Evolutionary conservation across 2,113 vertebrate species (phyloP).

Genomic region (Mixornis gularis): DNA sequence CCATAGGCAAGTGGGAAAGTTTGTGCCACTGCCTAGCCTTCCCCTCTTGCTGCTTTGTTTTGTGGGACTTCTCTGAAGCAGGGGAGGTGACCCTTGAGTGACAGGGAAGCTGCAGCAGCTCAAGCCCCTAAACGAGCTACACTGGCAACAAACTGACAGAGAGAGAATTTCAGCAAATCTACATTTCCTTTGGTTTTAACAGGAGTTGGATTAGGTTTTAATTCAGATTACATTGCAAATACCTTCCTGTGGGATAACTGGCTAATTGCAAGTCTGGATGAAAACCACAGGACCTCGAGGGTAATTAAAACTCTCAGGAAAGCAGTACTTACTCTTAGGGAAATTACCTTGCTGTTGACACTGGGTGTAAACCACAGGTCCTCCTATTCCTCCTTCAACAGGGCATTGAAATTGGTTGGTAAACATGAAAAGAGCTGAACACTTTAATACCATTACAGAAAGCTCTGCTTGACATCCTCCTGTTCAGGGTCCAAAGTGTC

Average conservation of each 20-base stretch:
- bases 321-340: conserved; percentile 21
- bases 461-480: not conserved
- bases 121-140: not conserved
- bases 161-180: not conserved
- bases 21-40: not conserved
- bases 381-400: not conserved
- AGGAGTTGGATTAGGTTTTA: not conserved
- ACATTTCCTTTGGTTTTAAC: not conserved
- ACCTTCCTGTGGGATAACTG: not conserved
- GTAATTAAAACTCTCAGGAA: conserved; percentile 39
- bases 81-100: not conserved
- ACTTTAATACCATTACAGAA: conserved; percentile 28
- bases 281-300: conserved; percentile 18
- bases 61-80: not conserved
- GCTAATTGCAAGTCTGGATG: conserved; percentile 15
- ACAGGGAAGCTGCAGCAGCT: not conserved
- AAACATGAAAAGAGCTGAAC: conserved; percentile 20
- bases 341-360: conserved; percentile 42
- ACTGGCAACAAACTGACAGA: not conserved
- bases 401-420: conserved; percentile 1
- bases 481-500: conserved; percentile 39
- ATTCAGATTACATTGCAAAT: conserved; percentile 55
- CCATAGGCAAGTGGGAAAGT: not conserved
- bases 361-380: conserved; percentile 13
- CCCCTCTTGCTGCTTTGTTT: rapidly evolving